Evolutionary conservation across 1,140 invertebrate genomes (phyloP), one percentile per base, ranked within the genome.

Genomic region (Aradophagus sp.): DNA sequence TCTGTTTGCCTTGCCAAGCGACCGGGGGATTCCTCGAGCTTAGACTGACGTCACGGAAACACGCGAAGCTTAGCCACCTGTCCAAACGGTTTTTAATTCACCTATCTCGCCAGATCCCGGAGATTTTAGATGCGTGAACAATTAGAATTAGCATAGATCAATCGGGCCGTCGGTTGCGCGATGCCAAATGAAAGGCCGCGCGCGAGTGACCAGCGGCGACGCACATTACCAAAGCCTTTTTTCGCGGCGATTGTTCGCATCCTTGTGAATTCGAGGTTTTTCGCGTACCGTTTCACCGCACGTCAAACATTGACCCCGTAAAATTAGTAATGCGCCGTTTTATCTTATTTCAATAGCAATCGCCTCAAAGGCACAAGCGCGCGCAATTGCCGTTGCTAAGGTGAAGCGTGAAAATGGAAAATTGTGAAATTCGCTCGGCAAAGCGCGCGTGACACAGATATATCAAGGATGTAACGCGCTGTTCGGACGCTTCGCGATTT

Each of bases 61-160:
- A 58, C 38, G 62, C 62, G 62, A 58, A 41, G 23, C 7, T 27
- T 48, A 44, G 7, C 67, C 75, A 81, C 78, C 79, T 81, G 77
- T 81, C 74, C 76, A 74, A 74, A 35, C 66, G 70, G 65, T 63
- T 78, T 82, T 77, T 80, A 80, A 80, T 80, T 76, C 44, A 55
- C 53, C 48, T 69, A 77, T 66, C 66, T 36, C 20, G 31, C 5
- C 42, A 61, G 61, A 74, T 65, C n/a, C 17, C 10, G 5, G 17
- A 56, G 77, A 82, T 82, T 79, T 75, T 47, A 66, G 78, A 78
- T 78, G 77, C 77, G 83, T 83, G 81, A 79, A 80, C 68, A 77
- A 80, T 78, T 77, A 62, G 48, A 73, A 84, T 83, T 84, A 82
- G 74, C 83, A 85, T 85, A 84, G 82, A 82, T 83, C 42, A 45